Conservation (phyloP, 2,113 vertebrate species). For the Tinamus guttatus region DNA sequence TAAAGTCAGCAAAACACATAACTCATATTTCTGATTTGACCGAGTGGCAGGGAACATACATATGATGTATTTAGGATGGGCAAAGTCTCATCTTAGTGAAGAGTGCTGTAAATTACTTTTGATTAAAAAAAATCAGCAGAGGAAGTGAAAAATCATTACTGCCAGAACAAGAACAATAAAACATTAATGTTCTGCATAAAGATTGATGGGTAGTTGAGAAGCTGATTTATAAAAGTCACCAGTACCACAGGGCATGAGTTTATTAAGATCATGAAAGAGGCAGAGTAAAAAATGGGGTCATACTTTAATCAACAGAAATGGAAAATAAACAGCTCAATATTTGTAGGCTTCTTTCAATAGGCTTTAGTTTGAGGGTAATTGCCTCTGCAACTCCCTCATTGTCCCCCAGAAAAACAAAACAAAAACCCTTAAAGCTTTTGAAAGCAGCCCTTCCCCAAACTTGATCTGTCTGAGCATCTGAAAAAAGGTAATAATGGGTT, state of each 20-base stretch:
- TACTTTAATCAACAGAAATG: conserved; percentile 44
- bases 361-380: neutral
- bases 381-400: neutral
- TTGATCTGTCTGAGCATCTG: neutral
- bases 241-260: conserved; percentile 49
- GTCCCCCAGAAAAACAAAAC: no score
- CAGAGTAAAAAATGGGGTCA: conserved; percentile 28
- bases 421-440: neutral
- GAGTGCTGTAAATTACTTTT: conserved; percentile 44
- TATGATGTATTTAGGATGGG: conserved; percentile 34
- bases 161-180: conserved; percentile 50
- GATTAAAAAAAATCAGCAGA: conserved; percentile 45
- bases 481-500: neutral
- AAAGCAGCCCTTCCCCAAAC: neutral
- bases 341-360: neutral
- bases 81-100: conserved; percentile 27
- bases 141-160: conserved; percentile 58
- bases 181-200: conserved; percentile 32
- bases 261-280: conserved; percentile 42
- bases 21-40: conserved; percentile 6
- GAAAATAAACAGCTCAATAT: conserved; percentile 30
- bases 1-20: neutral
- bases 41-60: neutral
- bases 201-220: conserved; percentile 37
- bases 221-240: conserved; percentile 54